These are phyloP conservation scores for Spondyliosoma cantharus DNA, from an alignment of 2,797 vertebrate genomes.

Conservation along the genomic window DNA sequence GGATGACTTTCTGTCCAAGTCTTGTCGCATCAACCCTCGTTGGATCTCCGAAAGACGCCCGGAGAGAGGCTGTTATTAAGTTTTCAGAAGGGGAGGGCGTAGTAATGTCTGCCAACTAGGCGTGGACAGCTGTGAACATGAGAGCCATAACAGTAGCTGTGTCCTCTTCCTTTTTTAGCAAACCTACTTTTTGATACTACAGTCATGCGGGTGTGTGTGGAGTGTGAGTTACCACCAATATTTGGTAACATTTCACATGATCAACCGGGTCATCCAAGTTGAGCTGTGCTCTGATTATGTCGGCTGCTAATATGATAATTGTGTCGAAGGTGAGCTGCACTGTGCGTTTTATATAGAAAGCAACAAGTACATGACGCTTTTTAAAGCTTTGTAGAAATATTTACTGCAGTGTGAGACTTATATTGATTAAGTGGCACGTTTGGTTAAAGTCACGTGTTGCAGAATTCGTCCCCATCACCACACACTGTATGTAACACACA, in stretches of 20 bases:
- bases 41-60: slow-evolving; percentile 9
- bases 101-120: slow-evolving; percentile 64
- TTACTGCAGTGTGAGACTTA: neutral
- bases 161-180: slow-evolving; percentile 66
- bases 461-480: neutral
- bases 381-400: neutral
- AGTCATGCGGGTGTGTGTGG: slow-evolving; percentile 5
- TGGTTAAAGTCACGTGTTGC: neutral
- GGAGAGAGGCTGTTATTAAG: slow-evolving; percentile 25
- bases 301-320: slow-evolving; percentile 32
- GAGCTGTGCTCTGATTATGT: slow-evolving; percentile 48
- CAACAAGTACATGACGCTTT: neutral
- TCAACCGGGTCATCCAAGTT: slow-evolving; percentile 45
- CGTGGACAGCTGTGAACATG: slow-evolving; percentile 65
- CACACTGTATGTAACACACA: neutral
- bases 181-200: slow-evolving; percentile 47
- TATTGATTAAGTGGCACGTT: slow-evolving; percentile 9
- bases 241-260: slow-evolving; percentile 59
- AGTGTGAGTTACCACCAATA: slow-evolving; percentile 50
- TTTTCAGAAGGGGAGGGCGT: slow-evolving; percentile 41
- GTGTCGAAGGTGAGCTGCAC: neutral
- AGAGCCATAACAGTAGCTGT: slow-evolving; percentile 61
- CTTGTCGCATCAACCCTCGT: neutral
- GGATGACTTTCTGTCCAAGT: neutral
- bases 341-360: neutral